These are phyloP conservation scores for Stegastes partitus DNA, from an alignment of 2,113 vertebrate species.

Conservation along the genomic window DNA sequence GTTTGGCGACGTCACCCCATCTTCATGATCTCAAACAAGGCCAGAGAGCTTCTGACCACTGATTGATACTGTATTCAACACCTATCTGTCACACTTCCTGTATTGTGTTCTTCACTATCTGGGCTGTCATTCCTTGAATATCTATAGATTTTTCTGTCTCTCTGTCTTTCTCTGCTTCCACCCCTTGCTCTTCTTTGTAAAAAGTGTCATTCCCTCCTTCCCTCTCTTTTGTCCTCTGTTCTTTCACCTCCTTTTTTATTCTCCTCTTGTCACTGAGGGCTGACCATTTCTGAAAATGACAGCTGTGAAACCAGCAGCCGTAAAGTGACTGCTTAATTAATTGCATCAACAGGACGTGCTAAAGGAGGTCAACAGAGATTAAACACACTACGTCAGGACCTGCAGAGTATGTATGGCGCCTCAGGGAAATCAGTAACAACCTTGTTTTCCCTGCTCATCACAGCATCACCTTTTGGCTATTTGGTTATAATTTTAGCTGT, in stretches of 20 bases:
- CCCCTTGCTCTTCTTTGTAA: neutral
- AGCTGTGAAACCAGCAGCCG: neutral
- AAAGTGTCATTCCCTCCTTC: neutral
- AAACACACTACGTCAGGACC: neutral
- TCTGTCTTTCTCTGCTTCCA: neutral
- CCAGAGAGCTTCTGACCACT: constrained; percentile 1
- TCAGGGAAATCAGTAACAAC: neutral
- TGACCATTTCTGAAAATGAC: neutral
- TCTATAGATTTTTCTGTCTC: neutral
- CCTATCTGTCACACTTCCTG: constrained; percentile 3
- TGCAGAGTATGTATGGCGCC: neutral
- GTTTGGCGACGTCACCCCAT: neutral
- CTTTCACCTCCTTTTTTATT: neutral
- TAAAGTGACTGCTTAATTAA: neutral
- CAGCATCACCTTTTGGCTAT: neutral
- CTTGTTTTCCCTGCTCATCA: neutral
- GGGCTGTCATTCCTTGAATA: neutral
- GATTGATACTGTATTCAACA: constrained; percentile 8
- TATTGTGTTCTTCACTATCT: neutral
- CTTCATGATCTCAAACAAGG: constrained; percentile 8
- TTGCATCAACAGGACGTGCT: neutral
- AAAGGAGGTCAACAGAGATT: constrained; percentile 2
- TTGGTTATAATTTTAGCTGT: too few species aligned
- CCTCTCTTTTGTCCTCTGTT: neutral
- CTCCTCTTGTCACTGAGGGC: neutral